Percentiles rank a stretch among this genome's conserved stretches.
These are phyloP conservation scores for Micronisus gabar DNA, from an alignment of 2,113 vertebrate genomes.

Conservation along the genomic window DNA sequence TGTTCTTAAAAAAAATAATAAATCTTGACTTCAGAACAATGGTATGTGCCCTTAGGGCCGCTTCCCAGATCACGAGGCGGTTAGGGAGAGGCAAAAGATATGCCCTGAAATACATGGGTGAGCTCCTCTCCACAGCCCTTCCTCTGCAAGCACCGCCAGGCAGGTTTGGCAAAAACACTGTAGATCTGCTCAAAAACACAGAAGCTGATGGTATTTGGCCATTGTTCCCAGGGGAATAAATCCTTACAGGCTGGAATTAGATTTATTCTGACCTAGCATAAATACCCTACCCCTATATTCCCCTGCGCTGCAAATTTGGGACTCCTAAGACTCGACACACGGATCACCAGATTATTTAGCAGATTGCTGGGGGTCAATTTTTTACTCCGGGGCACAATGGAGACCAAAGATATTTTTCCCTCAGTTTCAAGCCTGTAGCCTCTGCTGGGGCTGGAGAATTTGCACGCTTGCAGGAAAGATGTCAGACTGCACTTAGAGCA, in stretches of 20 bases:
- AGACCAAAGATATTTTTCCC: neutral
- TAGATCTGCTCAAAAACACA: neutral
- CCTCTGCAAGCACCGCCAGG: neutral
- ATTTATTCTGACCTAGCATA: neutral
- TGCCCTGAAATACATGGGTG: neutral
- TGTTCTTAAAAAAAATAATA: neutral
- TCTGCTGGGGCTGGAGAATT: neutral
- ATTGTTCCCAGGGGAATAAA: neutral
- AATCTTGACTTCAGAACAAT: constrained; percentile 50
- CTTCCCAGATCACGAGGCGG: neutral
- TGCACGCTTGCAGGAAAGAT: fast-evolving
- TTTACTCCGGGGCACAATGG: neutral
- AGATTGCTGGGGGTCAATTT: fast-evolving
- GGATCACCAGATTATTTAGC: neutral
- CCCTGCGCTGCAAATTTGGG: neutral
- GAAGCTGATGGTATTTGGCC: neutral
- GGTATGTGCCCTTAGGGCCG: neutral
- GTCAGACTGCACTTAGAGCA: neutral
- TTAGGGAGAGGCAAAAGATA: constrained; percentile 18
- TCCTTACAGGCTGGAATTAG: neutral
- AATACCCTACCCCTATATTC: neutral
- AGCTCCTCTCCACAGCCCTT: neutral
- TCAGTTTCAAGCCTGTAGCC: neutral
- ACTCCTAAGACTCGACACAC: neutral
- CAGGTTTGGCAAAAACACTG: neutral